A percentile compares a stretch with the other conserved stretches of the same genome.
Conservation (phyloP, 2,113 vertebrate species). For the Isurus oxyrinchus region DNA sequence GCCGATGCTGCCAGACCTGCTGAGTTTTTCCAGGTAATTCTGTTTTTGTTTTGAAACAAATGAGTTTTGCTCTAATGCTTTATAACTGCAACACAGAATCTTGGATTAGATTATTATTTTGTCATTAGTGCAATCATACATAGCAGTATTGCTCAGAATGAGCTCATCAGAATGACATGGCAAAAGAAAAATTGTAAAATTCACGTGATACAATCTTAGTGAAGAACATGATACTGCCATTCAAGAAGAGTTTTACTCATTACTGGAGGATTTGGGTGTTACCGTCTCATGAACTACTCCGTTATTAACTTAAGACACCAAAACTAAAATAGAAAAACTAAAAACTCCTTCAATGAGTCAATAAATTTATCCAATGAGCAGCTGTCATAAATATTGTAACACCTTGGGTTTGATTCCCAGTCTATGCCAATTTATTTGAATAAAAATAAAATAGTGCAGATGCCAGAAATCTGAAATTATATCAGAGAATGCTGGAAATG, state of each 20-base stretch:
- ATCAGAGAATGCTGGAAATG: too few species aligned
- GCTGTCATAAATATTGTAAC: too few species aligned
- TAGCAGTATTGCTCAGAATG: neutral
- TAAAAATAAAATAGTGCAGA: too few species aligned
- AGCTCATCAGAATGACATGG: neutral
- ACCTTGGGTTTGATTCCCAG: too few species aligned
- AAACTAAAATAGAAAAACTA: neutral
- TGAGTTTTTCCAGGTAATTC: too few species aligned
- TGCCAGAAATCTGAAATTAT: too few species aligned
- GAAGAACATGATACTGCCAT: neutral
- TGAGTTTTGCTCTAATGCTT: neutral
- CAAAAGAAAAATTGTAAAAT: neutral
- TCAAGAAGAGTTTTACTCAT: neutral
- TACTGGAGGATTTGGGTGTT: neutral
- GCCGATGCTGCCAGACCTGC: too few species aligned
- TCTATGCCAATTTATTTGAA: too few species aligned
- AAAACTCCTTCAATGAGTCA: neutral
- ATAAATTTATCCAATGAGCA: too few species aligned
- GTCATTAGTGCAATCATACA: neutral
- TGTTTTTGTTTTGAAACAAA: neutral
- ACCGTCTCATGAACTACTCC: neutral
- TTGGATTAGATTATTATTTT: neutral
- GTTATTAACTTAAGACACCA: neutral
- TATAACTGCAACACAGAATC: neutral
- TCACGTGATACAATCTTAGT: neutral